Evolutionary conservation across 1,140 invertebrate genomes (phyloP).

Genomic region (Arctopsyche grandis): DNA sequence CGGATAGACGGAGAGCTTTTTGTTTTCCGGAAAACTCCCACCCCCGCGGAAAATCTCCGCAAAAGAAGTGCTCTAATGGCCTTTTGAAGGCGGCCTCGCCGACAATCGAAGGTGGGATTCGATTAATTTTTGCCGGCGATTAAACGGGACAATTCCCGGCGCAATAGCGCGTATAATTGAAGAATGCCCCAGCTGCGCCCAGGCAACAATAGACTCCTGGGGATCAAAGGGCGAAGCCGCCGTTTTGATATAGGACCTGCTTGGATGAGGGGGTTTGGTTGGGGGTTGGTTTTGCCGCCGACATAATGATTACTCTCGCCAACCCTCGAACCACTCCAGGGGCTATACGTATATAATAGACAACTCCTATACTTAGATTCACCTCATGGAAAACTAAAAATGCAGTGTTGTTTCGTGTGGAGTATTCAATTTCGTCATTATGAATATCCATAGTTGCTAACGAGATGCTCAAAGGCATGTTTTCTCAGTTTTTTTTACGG

Average conservation of each 20-base stretch:
- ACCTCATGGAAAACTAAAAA: no score
- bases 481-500: no score
- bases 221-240: neutral
- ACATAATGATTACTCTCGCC: no score
- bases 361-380: no score
- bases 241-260: neutral
- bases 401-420: no score
- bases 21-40: neutral
- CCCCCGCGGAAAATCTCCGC: neutral
- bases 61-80: conserved; percentile 1
- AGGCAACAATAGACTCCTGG: neutral
- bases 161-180: conserved; percentile 21
- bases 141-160: neutral
- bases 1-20: neutral
- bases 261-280: neutral
- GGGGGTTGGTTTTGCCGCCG: neutral
- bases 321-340: no score
- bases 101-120: conserved; percentile 18
- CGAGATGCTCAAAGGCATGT: no score
- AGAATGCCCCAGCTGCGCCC: neutral
- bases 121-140: conserved; percentile 10
- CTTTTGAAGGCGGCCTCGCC: neutral
- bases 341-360: no score
- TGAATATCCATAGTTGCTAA: no score
- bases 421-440: no score